A percentile compares a stretch with the other conserved stretches of the same genome.
These are phyloP conservation scores for Corapipo altera DNA, from an alignment of 2,113 vertebrate genomes.

Conservation along the genomic window DNA sequence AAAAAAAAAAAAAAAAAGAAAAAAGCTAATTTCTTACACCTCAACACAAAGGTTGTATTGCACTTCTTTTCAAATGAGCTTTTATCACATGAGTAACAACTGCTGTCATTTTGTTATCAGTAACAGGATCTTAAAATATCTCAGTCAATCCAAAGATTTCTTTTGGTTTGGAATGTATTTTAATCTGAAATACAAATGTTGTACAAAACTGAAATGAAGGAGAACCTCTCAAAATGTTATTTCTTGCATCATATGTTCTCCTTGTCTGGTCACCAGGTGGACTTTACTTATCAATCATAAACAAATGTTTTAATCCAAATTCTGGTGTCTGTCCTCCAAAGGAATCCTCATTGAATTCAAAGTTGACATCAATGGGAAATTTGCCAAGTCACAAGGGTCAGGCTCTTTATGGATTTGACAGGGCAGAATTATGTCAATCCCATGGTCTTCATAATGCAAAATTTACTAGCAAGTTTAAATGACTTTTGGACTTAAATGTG, in stretches of 20 bases:
- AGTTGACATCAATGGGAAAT: not conserved
- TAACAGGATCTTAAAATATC: not conserved
- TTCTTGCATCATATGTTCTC: not conserved
- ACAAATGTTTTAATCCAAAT: conserved; percentile 7
- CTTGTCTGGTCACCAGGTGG: not conserved
- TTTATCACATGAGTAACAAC: not conserved
- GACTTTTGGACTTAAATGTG: not conserved
- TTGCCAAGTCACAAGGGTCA: not conserved
- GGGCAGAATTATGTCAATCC: not conserved
- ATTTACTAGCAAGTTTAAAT: not conserved
- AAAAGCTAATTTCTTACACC: not conserved
- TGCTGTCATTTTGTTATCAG: not conserved
- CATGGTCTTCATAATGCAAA: not conserved
- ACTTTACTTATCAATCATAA: not conserved
- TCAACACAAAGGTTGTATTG: not conserved
- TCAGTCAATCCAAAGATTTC: not conserved
- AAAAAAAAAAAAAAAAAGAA: not conserved
- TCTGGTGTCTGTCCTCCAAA: not conserved
- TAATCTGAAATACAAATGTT: not conserved
- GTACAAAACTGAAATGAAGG: not conserved
- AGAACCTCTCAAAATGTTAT: not conserved
- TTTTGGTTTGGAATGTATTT: not conserved
- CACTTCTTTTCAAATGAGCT: not conserved
- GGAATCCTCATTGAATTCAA: not conserved
- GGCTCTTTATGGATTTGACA: not conserved